Evolutionary conservation across 2,888 invertebrate genomes (phyloP).

Genomic region (Diaprepes abbreviatus): DNA sequence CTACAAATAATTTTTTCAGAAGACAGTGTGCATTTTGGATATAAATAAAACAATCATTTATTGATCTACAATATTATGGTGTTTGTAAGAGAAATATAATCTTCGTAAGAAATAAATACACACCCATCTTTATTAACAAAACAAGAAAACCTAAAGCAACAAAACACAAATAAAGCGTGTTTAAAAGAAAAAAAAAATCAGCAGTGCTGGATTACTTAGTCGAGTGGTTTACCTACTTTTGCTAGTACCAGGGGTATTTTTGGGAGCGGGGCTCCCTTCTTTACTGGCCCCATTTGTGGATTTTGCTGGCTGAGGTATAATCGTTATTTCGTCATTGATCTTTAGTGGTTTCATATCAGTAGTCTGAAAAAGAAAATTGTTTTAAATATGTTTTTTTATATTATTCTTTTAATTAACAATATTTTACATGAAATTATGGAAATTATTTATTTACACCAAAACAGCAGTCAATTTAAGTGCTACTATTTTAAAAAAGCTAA

Average conservation of each 20-base stretch:
- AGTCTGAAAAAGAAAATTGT: slow-evolving; percentile 32
- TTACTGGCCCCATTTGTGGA: slow-evolving; percentile 55
- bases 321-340: slow-evolving; percentile 91
- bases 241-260: slow-evolving; percentile 60
- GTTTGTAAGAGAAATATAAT: neutral
- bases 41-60: neutral
- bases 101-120: neutral
- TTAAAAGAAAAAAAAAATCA: slow-evolving; percentile 15
- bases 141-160: slow-evolving; percentile 4
- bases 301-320: slow-evolving; percentile 86
- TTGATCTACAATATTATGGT: neutral
- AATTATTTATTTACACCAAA: no score
- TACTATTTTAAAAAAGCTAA: no score
- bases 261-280: slow-evolving; percentile 56
- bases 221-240: slow-evolving; percentile 63
- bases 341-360: slow-evolving; percentile 79
- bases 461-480: no score
- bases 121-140: slow-evolving; percentile 15
- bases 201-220: neutral
- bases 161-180: slow-evolving; percentile 26
- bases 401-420: no score
- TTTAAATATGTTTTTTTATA: no score
- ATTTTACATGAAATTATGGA: no score
- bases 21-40: neutral
- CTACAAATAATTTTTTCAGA: neutral